Percentiles rank a stretch among this genome's conserved stretches.
These are phyloP conservation scores for Bufo bufo DNA, from an alignment of 2,113 vertebrate genomes.

Conservation along the genomic window DNA sequence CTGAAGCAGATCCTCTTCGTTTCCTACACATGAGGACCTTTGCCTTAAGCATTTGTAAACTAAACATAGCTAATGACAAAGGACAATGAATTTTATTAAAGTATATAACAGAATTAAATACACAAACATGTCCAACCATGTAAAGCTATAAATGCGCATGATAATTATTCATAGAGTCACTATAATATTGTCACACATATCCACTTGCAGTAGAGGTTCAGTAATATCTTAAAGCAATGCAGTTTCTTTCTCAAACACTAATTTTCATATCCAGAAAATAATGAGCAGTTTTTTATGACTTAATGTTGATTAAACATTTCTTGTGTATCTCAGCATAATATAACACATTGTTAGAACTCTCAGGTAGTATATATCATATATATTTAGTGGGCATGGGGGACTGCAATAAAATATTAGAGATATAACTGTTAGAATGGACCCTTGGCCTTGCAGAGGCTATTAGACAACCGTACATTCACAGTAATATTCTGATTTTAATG, in stretches of 20 bases:
- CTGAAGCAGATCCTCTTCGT: neutral
- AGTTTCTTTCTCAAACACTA: neutral
- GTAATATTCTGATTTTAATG: slow-evolving; percentile 49
- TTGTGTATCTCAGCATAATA: slow-evolving; percentile 2
- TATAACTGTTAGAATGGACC: neutral
- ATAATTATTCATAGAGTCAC: neutral
- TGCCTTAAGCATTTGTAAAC: neutral
- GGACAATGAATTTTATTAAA: slow-evolving; percentile 2
- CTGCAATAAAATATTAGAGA: slow-evolving; percentile 4
- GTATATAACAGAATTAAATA: slow-evolving; percentile 5
- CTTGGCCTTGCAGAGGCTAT: slow-evolving; percentile 34
- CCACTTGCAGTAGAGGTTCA: neutral
- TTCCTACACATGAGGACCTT: neutral
- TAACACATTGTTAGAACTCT: neutral
- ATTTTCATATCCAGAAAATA: slow-evolving; percentile 10
- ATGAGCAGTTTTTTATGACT: slow-evolving; percentile 1
- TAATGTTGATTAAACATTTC: neutral
- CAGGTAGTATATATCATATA: neutral
- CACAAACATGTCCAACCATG: neutral
- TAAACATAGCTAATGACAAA: neutral
- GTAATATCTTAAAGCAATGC: neutral
- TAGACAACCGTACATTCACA: slow-evolving; percentile 23
- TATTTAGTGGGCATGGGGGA: neutral
- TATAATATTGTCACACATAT: neutral
- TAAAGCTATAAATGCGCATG: neutral